phyloP scores from a whole-genome alignment of 2,888 invertebrate genomes.

The Argyresthia albistria region DNA sequence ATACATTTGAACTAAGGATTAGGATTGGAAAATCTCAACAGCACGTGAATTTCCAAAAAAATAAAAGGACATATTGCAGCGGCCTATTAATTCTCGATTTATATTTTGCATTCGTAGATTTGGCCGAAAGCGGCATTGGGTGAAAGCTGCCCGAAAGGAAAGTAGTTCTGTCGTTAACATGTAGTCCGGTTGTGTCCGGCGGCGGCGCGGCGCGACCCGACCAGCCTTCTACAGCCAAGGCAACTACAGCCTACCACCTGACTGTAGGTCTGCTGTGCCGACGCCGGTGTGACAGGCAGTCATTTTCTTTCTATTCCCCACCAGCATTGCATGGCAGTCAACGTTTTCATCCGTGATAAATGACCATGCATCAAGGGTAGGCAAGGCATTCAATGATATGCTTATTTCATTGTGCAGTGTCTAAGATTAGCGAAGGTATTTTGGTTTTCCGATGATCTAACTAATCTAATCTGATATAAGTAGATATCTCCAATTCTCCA shows the following conservation, averaged over 20 bases:
- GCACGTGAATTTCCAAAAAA: background rate
- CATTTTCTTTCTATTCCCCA: constrained; percentile 28
- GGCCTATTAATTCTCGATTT: constrained; percentile 18
- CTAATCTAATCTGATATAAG: too few species aligned
- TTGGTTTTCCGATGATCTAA: too few species aligned
- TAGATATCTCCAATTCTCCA: too few species aligned
- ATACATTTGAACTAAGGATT: too few species aligned
- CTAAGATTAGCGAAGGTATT: too few species aligned
- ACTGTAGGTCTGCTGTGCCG: constrained; percentile 3
- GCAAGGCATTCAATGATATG: too few species aligned
- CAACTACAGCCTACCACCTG: too few species aligned
- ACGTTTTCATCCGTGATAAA: too few species aligned
- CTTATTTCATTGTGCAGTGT: too few species aligned
- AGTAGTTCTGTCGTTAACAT: constrained; percentile 59
- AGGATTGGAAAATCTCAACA: too few species aligned
- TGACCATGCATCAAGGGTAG: too few species aligned
- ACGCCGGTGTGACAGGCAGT: constrained; percentile 36
- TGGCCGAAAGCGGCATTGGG: constrained; percentile 53
- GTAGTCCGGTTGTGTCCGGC: constrained; percentile 18
- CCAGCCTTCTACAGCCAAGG: constrained; percentile 4
- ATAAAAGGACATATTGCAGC: background rate
- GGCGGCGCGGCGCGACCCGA: constrained; percentile 12
- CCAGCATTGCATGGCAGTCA: too few species aligned
- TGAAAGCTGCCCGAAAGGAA: constrained; percentile 68
- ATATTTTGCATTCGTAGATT: constrained; percentile 53